phyloP scores from a whole-genome alignment of 2,888 invertebrate species.

The Cyrtodaria siliqua region DNA sequence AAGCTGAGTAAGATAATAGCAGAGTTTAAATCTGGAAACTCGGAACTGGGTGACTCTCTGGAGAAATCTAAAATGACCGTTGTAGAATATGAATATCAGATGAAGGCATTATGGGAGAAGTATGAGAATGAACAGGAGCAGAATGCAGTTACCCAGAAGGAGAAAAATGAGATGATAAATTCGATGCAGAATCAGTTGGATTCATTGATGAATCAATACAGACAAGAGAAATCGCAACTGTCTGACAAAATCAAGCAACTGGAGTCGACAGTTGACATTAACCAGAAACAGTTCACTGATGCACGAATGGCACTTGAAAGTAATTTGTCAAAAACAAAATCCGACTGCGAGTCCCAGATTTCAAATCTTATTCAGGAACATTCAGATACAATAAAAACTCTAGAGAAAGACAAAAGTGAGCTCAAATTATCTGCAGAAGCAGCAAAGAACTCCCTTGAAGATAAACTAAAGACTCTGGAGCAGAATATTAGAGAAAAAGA shows the following conservation, averaged over 20 bases:
- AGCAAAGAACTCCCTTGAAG: neutral
- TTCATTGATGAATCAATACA: constrained; percentile 20
- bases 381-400: neutral
- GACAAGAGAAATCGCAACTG: constrained; percentile 15
- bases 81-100: constrained; percentile 31
- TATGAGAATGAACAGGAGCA: constrained; percentile 16
- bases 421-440: constrained; percentile 10
- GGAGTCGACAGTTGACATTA: constrained; percentile 19
- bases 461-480: constrained; percentile 10
- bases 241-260: constrained; percentile 18
- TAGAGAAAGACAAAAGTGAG: neutral
- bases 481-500: constrained; percentile 16
- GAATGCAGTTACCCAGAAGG: neutral
- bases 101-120: constrained; percentile 28
- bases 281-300: constrained; percentile 25
- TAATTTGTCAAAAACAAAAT: neutral
- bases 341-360: constrained; percentile 16
- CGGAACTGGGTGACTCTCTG: constrained; percentile 24
- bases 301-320: constrained; percentile 2
- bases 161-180: constrained; percentile 29
- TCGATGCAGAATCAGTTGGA: constrained; percentile 40
- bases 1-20: constrained; percentile 27
- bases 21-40: constrained; percentile 20
- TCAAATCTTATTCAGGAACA: constrained; percentile 4
- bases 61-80: constrained; percentile 30